These are phyloP conservation scores for Neomonachus schauinslandi DNA, from an alignment of 2,113 vertebrate genomes.

Conservation along the genomic window DNA sequence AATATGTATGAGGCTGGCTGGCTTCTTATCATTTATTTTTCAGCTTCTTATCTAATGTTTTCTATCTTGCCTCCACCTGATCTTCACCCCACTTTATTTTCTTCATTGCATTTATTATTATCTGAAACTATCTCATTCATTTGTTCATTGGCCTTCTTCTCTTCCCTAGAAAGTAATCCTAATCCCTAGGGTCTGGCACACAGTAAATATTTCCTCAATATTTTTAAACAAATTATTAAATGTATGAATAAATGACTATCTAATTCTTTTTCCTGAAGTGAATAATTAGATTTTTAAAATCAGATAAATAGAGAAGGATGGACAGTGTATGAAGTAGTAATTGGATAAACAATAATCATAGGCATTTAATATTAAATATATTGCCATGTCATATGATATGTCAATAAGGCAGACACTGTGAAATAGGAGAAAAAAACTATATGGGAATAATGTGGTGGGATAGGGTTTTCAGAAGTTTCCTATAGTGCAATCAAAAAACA, in stretches of 20 bases:
- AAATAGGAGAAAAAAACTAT: not conserved
- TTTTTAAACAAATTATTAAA: not conserved
- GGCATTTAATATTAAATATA: not conserved
- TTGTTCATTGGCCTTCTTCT: not conserved
- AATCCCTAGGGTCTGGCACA: not conserved
- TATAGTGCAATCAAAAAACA: not conserved
- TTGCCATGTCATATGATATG: not conserved
- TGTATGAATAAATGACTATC: not conserved
- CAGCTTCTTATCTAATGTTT: not conserved
- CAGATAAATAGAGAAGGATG: not conserved
- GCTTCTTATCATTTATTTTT: not conserved
- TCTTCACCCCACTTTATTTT: not conserved
- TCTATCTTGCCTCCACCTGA: not conserved
- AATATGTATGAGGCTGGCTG: not conserved
- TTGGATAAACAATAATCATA: not conserved
- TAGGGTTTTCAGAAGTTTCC: not conserved
- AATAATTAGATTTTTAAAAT: not conserved
- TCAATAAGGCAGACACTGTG: not conserved
- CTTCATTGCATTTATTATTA: not conserved
- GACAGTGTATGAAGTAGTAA: not conserved
- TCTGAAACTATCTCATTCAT: not conserved
- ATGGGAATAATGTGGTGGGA: not conserved
- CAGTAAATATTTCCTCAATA: not conserved
- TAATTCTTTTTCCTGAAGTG: not conserved
- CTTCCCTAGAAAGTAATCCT: not conserved